These are phyloP conservation scores for Leptopilina myrica DNA, from an alignment of 2,888 invertebrate species.

Conservation along the genomic window DNA sequence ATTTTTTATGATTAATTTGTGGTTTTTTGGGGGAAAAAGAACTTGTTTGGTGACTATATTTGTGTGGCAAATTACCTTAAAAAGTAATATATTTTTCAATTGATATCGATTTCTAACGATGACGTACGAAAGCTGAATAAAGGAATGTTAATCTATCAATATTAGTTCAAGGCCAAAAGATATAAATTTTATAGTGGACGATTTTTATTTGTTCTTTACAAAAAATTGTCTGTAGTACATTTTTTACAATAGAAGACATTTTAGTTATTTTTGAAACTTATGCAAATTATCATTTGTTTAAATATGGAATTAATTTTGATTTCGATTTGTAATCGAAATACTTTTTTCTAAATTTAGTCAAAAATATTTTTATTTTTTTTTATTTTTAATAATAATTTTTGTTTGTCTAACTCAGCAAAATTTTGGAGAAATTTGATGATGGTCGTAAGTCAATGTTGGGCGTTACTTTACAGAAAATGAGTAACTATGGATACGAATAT, in stretches of 20 bases:
- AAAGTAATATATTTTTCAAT: conserved; percentile 37
- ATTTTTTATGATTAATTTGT: background rate
- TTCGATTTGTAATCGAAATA: too few relatives aligned
- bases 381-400: too few relatives aligned
- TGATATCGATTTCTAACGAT: background rate
- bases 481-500: background rate
- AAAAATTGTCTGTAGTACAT: too few relatives aligned
- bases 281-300: too few relatives aligned
- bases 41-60: background rate
- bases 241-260: too few relatives aligned
- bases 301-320: too few relatives aligned
- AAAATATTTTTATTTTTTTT: too few relatives aligned
- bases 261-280: too few relatives aligned
- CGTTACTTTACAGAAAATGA: conserved; percentile 6
- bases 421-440: background rate
- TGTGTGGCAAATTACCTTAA: conserved; percentile 16
- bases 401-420: background rate
- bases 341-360: background rate
- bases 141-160: conserved; percentile 20
- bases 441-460: background rate
- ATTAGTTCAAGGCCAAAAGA: conserved; percentile 20
- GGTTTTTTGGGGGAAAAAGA: background rate
- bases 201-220: background rate
- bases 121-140: background rate
- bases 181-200: background rate